Conservation (phyloP, 2,797 vertebrate species). For the Melanogrammus aeglefinus region DNA sequence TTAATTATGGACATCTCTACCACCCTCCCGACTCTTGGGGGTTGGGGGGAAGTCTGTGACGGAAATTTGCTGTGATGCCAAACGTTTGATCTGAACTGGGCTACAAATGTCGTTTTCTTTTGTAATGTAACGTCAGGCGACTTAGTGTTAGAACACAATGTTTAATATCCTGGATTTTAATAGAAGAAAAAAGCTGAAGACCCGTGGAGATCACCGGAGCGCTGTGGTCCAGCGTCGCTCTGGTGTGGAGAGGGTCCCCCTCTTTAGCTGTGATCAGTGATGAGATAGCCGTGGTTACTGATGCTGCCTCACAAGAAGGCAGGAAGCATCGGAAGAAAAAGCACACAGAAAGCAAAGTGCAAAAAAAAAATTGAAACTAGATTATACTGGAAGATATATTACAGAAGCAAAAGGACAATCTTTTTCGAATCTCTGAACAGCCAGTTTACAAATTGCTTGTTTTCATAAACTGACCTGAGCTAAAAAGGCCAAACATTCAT, state of each 20-base stretch:
- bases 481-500: conserved; percentile 38
- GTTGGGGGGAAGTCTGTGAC: background rate
- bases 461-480: conserved; percentile 38
- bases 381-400: conserved; percentile 59
- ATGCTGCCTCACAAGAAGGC: conserved; percentile 42
- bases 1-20: background rate
- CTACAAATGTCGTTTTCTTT: conserved; percentile 33
- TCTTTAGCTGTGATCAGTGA: conserved; percentile 16
- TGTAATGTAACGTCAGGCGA: conserved; percentile 58
- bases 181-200: conserved; percentile 40
- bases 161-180: conserved; percentile 42
- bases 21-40: background rate
- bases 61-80: background rate
- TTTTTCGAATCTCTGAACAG: conserved; percentile 39
- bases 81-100: conserved; percentile 18
- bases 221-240: conserved; percentile 10
- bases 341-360: conserved; percentile 22
- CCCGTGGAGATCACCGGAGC: conserved; percentile 26
- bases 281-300: background rate
- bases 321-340: conserved; percentile 53
- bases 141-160: conserved; percentile 47
- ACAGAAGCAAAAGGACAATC: conserved; percentile 61
- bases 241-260: no score
- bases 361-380: conserved; percentile 52
- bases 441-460: conserved; percentile 34